These are phyloP conservation scores for Opisthograptis luteolata DNA, from an alignment of 2,888 invertebrate genomes.

Conservation along the genomic window DNA sequence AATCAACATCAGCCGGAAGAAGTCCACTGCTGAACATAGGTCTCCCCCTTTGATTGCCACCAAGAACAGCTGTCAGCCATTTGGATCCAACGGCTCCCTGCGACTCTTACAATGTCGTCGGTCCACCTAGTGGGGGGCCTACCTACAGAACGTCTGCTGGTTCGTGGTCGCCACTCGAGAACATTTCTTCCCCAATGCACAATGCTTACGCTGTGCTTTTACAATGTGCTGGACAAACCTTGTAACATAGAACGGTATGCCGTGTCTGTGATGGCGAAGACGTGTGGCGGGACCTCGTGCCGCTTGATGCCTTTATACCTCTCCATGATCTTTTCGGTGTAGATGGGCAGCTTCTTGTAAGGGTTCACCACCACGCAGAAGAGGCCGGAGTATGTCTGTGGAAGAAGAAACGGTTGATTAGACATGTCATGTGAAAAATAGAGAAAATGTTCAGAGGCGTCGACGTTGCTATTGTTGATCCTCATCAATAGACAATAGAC, in stretches of 20 bases:
- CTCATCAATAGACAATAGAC: too few relatives aligned
- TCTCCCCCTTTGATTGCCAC: too few relatives aligned
- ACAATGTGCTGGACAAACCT: constrained; percentile 87
- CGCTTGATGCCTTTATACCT: constrained; percentile 99
- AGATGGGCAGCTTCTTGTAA: constrained; percentile 99
- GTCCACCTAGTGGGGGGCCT: too few relatives aligned
- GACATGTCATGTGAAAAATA: neutral
- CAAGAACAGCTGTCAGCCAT: too few relatives aligned
- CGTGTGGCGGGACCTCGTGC: constrained; percentile 99
- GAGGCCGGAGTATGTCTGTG: constrained; percentile 99
- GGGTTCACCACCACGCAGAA: constrained; percentile 99
- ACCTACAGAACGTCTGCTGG: too few relatives aligned
- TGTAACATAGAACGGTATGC: constrained; percentile 99
- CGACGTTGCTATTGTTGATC: neutral
- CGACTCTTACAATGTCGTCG: too few relatives aligned
- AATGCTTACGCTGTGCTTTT: too few relatives aligned
- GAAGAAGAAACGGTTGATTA: constrained; percentile 37
- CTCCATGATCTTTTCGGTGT: constrained; percentile 99
- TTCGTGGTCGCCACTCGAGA: too few relatives aligned
- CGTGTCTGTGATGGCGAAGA: constrained; percentile 99
- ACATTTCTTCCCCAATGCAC: too few relatives aligned
- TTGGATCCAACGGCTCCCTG: too few relatives aligned
- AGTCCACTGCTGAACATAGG: too few relatives aligned
- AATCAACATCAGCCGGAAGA: too few relatives aligned
- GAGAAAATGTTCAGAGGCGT: neutral